Evolutionary conservation across 2,113 vertebrate genomes (phyloP), one percentile per base, ranked within the genome.

Genomic region (Thalassarche chlororhynchos): DNA sequence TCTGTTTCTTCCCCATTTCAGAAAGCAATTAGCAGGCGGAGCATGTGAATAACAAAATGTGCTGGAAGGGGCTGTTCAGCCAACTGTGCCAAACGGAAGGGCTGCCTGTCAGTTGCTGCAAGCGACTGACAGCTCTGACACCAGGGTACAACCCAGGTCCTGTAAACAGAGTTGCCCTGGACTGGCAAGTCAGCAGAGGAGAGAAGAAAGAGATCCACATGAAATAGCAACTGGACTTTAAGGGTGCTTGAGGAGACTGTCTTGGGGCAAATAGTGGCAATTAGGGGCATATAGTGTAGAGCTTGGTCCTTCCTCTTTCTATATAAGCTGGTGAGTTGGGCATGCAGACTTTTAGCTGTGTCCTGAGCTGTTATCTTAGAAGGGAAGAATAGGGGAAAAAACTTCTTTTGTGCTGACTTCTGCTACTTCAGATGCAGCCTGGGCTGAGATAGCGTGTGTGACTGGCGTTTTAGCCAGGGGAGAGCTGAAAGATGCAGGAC

Each of bases 51-150:
- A 78, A 47, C 93, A n/a, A 76, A 88, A 38, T 34, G 44, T 81
- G 90, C 90, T 94, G 96, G 93, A 96, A 95, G 93, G 95, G 95
- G 93, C 96, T 95, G 94, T 32, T 97, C 91, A 92, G 20, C 90
- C 92, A 18, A 75, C 61, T 95, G 94, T 93, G 95, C 83, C 8
- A 8, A 82, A 38, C 9, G 5, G 23, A 58, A 2, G 3, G 11
- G 69, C 89, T 94, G 89, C 89, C 92, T 87, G 76, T 26, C 96
- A 91, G 60, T 2, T 49, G 79, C 79, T 46, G 51, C 7, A 6
- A 46, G 88, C 52, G 14, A 19, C 69, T 52, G 72, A 34, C 83
- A 86, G 94, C 85, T n/a, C 85, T 66, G 34, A 62, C 87, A 74
- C 42, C 13, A 23, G 51, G 74, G 34, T 54, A 24, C 66, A 28